Conservation (phyloP, 64 coral and sea anemone genomes). For the Trachythela sp. region DNA sequence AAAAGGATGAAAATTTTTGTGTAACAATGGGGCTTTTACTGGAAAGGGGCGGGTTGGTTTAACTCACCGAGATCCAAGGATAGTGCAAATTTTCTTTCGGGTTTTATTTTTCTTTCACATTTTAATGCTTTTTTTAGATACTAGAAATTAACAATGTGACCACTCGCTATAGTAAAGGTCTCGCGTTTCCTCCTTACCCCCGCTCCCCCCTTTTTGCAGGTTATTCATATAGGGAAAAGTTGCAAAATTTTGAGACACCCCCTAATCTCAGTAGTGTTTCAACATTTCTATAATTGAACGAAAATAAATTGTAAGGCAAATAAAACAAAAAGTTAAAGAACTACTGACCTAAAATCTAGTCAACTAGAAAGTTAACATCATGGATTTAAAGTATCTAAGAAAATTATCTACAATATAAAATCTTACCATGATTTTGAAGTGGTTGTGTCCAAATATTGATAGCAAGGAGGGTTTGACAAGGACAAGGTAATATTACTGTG, state of each 20-base stretch:
- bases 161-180: too few relatives aligned
- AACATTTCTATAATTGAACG: background rate
- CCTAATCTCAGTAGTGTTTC: background rate
- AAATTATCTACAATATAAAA: background rate
- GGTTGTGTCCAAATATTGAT: background rate
- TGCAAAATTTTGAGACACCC: background rate
- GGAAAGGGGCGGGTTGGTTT: too few relatives aligned
- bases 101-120: background rate
- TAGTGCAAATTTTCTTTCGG: background rate
- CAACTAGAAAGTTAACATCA: background rate
- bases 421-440: background rate
- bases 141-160: too few relatives aligned
- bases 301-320: background rate
- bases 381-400: background rate
- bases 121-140: background rate
- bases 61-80: constrained; percentile 11
- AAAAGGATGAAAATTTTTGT: too few relatives aligned
- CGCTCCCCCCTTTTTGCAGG: background rate
- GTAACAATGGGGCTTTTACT: too few relatives aligned
- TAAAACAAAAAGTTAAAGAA: background rate
- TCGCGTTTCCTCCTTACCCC: background rate
- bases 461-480: background rate
- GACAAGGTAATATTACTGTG: background rate
- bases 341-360: background rate
- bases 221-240: too few relatives aligned